Conservation (phyloP, 2,113 vertebrate genomes). For the human (Homo sapiens) region DNA sequence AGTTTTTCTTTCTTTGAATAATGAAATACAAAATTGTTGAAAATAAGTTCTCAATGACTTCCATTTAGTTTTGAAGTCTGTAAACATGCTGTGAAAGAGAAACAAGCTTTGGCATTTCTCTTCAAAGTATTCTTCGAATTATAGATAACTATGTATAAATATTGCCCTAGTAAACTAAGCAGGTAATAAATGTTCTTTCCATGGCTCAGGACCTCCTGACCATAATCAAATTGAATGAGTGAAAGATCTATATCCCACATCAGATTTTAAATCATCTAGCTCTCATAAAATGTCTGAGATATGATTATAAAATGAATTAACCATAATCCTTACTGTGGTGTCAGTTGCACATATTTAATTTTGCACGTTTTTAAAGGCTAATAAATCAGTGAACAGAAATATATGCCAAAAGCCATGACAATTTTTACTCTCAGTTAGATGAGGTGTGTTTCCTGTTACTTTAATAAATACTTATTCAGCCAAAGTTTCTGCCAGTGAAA, state of each 20-base stretch:
- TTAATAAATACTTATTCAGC: background rate
- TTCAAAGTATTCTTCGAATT: background rate
- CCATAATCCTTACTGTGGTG: conserved; percentile 45
- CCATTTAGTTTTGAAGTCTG: conserved; percentile 48
- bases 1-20: conserved; percentile 35
- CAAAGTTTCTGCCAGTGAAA: conserved; percentile 10
- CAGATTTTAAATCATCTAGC: conserved; percentile 3
- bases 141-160: conserved; percentile 12
- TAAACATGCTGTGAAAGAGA: conserved; percentile 40
- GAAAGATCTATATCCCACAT: conserved; percentile 45
- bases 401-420: conserved; percentile 35
- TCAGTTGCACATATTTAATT: conserved; percentile 58
- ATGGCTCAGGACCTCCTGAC: background rate
- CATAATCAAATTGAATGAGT: conserved; percentile 36
- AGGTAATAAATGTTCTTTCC: conserved; percentile 33
- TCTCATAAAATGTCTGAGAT: conserved; percentile 43
- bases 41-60: conserved; percentile 48
- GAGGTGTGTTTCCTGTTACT: background rate
- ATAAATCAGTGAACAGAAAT: conserved; percentile 60
- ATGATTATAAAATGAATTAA: conserved; percentile 66
- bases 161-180: conserved; percentile 15
- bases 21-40: conserved; percentile 42
- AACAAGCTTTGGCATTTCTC: conserved; percentile 35
- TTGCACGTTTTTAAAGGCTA: conserved; percentile 61
- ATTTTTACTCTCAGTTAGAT: conserved; percentile 8